These are phyloP conservation scores for Drosophila nigricruria DNA, from an alignment of 2,888 invertebrate genomes.

Conservation along the genomic window DNA sequence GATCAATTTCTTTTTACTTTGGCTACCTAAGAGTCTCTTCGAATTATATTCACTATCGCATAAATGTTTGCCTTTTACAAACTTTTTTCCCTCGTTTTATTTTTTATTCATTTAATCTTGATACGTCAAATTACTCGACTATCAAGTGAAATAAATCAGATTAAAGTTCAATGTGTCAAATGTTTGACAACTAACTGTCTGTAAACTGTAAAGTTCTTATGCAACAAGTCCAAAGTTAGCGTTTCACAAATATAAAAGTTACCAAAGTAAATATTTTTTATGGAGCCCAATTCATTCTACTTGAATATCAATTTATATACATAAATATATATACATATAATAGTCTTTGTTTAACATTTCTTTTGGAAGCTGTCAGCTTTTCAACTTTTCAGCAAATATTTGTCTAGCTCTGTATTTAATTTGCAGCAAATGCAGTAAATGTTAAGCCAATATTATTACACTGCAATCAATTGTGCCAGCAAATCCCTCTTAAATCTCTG, in stretches of 20 bases:
- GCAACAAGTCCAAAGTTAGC: background rate
- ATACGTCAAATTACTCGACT: background rate
- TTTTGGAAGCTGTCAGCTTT: background rate
- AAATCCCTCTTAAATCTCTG: slow-evolving; percentile 5
- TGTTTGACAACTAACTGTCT: background rate
- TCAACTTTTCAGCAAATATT: slow-evolving; percentile 12
- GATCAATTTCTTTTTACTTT: no score
- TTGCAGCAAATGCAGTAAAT: slow-evolving; percentile 1
- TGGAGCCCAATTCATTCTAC: background rate
- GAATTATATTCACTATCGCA: no score
- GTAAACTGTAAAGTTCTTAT: background rate
- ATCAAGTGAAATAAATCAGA: background rate
- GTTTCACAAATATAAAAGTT: background rate
- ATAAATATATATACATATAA: background rate
- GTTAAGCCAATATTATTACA: slow-evolving; percentile 9
- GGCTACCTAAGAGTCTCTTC: no score
- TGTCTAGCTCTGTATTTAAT: background rate
- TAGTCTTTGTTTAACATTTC: background rate
- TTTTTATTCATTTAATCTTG: background rate
- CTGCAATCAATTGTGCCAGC: slow-evolving; percentile 12
- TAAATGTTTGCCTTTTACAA: background rate
- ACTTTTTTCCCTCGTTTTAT: no score
- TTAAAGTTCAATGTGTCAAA: background rate
- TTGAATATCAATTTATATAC: background rate
- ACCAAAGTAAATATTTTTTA: background rate